Conservation (phyloP, 2,888 invertebrate species). For the Epinotia bilunana region DNA sequence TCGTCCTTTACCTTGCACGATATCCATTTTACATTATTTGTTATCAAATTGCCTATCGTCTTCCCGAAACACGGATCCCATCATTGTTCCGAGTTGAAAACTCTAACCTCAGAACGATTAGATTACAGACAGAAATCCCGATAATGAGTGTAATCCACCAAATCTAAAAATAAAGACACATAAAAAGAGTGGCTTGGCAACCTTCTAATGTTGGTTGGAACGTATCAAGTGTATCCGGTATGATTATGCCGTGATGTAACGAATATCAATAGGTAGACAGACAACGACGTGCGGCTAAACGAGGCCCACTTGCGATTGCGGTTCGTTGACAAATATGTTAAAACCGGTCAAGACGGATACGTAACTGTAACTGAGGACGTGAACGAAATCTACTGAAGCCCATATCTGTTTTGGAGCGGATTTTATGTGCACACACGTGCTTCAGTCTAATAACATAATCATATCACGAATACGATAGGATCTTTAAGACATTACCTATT, state of each 20-base stretch:
- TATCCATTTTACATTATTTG: slow-evolving; percentile 4
- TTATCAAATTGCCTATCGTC: slow-evolving; percentile 11
- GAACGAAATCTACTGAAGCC: slow-evolving; percentile 25
- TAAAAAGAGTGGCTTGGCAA: slow-evolving; percentile 60
- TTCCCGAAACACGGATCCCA: slow-evolving; percentile 15
- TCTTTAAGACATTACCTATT: slow-evolving; percentile 3
- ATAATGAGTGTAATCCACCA: slow-evolving; percentile 28
- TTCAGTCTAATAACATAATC: neutral
- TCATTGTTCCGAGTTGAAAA: slow-evolving; percentile 5
- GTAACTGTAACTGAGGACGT: slow-evolving; percentile 40
- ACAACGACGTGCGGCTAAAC: slow-evolving; percentile 50
- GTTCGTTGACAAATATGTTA: slow-evolving; percentile 51
- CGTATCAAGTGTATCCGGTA: slow-evolving; percentile 71
- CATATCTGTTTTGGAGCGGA: neutral
- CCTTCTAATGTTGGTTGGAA: slow-evolving; percentile 67
- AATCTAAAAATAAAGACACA: slow-evolving; percentile 47
- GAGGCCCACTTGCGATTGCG: slow-evolving; percentile 56
- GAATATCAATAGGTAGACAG: slow-evolving; percentile 60
- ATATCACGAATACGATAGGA: neutral
- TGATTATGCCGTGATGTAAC: slow-evolving; percentile 69
- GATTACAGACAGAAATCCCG: slow-evolving; percentile 26
- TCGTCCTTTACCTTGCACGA: slow-evolving; percentile 14
- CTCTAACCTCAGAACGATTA: slow-evolving; percentile 8
- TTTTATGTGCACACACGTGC: neutral
- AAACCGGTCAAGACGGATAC: slow-evolving; percentile 49